Evolutionary conservation across 2,888 invertebrate genomes (phyloP).

Genomic region (Eristalis arbustorum): DNA sequence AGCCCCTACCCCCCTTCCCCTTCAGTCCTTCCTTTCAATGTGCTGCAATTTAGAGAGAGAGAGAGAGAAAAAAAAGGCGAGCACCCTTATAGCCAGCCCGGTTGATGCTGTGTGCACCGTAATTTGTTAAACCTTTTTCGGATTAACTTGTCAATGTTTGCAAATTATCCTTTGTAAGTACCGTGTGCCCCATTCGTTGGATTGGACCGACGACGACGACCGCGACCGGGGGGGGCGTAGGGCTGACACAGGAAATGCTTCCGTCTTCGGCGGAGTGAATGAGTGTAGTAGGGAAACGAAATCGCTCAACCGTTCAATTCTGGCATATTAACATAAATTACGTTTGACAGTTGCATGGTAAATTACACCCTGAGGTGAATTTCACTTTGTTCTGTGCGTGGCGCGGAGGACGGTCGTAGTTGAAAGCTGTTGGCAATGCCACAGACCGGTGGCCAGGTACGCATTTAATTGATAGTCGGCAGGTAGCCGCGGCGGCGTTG

Average conservation of each 20-base stretch:
- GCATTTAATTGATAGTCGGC: not conserved
- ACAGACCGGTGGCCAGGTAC: not conserved
- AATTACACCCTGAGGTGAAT: conserved; percentile 44
- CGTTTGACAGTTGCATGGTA: conserved; percentile 52
- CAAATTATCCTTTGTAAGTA: conserved; percentile 64
- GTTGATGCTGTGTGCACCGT: conserved; percentile 30
- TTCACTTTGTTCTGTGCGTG: not conserved
- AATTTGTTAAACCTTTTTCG: conserved; percentile 69
- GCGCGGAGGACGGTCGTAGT: not conserved
- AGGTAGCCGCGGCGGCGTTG: not conserved
- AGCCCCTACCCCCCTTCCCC: no score
- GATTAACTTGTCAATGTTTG: conserved; percentile 69
- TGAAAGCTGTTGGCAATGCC: not conserved
- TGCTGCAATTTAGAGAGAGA: conserved; percentile 48
- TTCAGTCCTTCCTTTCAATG: conserved; percentile 37
- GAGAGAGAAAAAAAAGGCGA: conserved; percentile 8
- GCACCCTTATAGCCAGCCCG: not conserved
- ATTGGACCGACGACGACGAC: not conserved
- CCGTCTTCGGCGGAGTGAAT: conserved; percentile 4
- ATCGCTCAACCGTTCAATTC: conserved; percentile 52
- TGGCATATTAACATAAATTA: conserved; percentile 68
- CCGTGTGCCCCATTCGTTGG: conserved; percentile 1
- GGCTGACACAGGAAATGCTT: conserved; percentile 25
- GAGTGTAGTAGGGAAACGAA: conserved; percentile 44
- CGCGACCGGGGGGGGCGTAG: no score